Evolutionary conservation across 2,888 invertebrate species (phyloP), one percentile per base, ranked within the genome.

Genomic region (Biston stratarius): DNA sequence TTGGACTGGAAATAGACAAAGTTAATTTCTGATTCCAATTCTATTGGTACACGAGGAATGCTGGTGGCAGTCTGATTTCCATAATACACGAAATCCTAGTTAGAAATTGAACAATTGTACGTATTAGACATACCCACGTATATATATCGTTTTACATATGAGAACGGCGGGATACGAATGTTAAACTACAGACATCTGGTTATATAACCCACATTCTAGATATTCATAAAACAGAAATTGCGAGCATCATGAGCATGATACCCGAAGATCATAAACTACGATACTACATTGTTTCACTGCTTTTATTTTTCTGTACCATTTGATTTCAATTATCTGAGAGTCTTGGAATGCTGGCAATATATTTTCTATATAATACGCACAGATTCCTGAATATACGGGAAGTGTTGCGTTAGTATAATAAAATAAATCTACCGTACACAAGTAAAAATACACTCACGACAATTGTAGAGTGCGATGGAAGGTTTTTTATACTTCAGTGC

Each of bases 1-100:
- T 59, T 51, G 48, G 12, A 53, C 15, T n/a, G 58, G 59, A 66
- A 67, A 67, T 66, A 60, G 56, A 44, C 52, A 57, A 69, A 74
- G 60, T 64, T 66, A 71, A 72, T 70, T 70, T 68, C 56, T 48
- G 53, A 72, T 57, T 70, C 69, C 68, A 62, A 51, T 61, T 64
- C 53, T 56, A 56, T 58, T 61, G 12, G 64, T 55, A 58, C 61
- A 60, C 67, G 61, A 66, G 67, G 38, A 42, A 60, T 61, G 42
- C 40, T 61, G 62, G 66, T 55, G 61, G 61, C 67, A 47, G 55
- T 67, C 71, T 63, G 47, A 72, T 74, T 74, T 61, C 66, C 72
- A 73, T 69, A 71, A 65, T 73, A 74, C 70, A 68, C 58, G 67
- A 55, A 58, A 60, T 70, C 57, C 55, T 57, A 64, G 61, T 68